Base-by-base conservation (phyloP, 2,888 invertebrate species). In the Ellobium chinense region DNA sequence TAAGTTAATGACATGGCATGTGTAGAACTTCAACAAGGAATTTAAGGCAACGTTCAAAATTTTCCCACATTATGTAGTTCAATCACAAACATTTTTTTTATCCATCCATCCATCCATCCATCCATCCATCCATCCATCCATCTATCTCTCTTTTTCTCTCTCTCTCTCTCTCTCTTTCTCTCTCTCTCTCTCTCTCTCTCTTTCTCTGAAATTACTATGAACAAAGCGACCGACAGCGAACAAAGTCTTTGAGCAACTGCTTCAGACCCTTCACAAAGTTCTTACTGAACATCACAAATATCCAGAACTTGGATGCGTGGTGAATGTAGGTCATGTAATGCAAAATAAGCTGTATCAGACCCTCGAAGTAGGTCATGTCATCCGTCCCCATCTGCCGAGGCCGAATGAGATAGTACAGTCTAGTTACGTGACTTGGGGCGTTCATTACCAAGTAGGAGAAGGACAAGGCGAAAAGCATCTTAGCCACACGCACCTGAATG, bases 401-500 rank as follows among this genome's bases (percentile, higher is more conserved):
- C 14, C 62, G 31, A 14, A 85, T 75, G 21, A 84, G 75, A 72
- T 84, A 84, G 80, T 84, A 82, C 9, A 88, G 65, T 7, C 87
- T 70, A 29, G 80, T 76, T 18, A 82, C 79, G 78, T 88, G 86
- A 46, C 84, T 85, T 5, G 85, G 83, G n/a, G 83, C 37, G 73
- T 85, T 87, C 78, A 86, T 79, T 9, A 85, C 36, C 12, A 85
- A 60, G 39, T 77, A 85, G 12, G 84, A 73, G n/a, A 80, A 46
- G 24, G 86, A 85, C 56, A 86, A 72, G 27, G 82, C 85, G 24
- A 85, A 84, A n/a, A 86, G 78, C 84, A 85, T 82, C 62, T 74
- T 83, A 46, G 85, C 83, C 18, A 87, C 84, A 5, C 85, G 81
- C 3, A 87, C 81, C 46, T 83, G 85, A 14, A 83, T 81, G 54